Conservation (phyloP, 2,797 vertebrate genomes). For the Bufotes viridis region DNA sequence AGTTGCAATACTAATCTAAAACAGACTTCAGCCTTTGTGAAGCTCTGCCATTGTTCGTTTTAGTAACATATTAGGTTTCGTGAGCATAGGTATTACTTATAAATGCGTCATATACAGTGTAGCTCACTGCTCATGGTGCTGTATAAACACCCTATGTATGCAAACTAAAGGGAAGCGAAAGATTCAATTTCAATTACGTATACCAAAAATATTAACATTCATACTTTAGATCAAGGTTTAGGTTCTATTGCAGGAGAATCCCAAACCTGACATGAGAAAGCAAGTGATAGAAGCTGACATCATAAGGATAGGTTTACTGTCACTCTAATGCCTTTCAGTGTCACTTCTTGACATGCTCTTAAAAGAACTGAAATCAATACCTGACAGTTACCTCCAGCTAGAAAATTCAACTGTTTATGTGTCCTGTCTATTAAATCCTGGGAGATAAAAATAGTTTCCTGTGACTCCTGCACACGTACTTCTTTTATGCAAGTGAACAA, state of each 20-base stretch:
- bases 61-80: not conserved
- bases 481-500: not conserved
- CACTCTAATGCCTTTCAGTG: constrained; percentile 26
- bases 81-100: constrained; percentile 11
- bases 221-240: not conserved
- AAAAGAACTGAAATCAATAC: constrained; percentile 42
- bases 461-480: not conserved
- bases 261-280: constrained; percentile 31
- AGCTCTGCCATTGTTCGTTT: not conserved
- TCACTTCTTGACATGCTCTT: constrained; percentile 43
- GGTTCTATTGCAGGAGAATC: constrained; percentile 1
- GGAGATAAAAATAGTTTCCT: not conserved
- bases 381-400: constrained; percentile 41
- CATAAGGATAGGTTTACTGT: constrained; percentile 38
- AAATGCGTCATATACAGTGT: not conserved
- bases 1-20: not conserved
- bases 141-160: not conserved
- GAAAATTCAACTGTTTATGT: constrained; percentile 33
- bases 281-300: constrained; percentile 43
- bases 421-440: constrained; percentile 20
- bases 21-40: not conserved
- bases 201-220: not conserved
- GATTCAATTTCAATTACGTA: not conserved
- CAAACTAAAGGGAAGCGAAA: not conserved
- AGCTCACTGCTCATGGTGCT: not conserved